These are phyloP conservation scores for Geococcyx californianus DNA, from an alignment of 2,113 vertebrate genomes.

Conservation along the genomic window DNA sequence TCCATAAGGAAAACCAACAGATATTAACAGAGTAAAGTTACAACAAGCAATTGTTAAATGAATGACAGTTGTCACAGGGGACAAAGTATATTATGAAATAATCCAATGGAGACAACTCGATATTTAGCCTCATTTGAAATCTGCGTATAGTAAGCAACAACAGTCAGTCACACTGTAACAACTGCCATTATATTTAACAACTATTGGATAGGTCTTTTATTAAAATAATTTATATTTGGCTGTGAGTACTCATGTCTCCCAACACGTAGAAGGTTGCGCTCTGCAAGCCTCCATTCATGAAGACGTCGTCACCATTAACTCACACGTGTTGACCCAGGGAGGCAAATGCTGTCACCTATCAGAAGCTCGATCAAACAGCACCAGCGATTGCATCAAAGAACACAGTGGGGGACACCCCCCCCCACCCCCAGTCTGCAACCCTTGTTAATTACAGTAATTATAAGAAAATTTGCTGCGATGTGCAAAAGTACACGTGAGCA, in stretches of 20 bases:
- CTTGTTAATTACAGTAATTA: background rate
- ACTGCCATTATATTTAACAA: background rate
- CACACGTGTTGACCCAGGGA: background rate
- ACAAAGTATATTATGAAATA: background rate
- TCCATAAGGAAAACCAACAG: background rate
- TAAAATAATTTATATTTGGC: background rate
- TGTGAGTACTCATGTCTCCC: background rate
- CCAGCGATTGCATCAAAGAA: background rate
- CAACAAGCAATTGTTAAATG: accelerated
- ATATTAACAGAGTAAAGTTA: background rate
- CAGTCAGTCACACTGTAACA: background rate
- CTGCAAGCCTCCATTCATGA: background rate
- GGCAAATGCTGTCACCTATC: background rate
- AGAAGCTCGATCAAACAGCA: background rate
- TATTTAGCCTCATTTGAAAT: background rate
- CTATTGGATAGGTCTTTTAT: background rate
- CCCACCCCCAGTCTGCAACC: background rate
- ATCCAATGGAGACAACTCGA: background rate
- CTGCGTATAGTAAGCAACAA: background rate
- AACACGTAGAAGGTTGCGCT: background rate
- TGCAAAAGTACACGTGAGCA: background rate
- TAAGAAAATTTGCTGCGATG: background rate
- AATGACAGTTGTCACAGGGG: background rate
- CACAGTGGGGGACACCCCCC: background rate
- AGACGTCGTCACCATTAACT: accelerated